Percentiles rank a stretch among this genome's conserved stretches.
Evolutionary conservation across 1,140 invertebrate genomes (phyloP).

Genomic region (Aphidius ervi): DNA sequence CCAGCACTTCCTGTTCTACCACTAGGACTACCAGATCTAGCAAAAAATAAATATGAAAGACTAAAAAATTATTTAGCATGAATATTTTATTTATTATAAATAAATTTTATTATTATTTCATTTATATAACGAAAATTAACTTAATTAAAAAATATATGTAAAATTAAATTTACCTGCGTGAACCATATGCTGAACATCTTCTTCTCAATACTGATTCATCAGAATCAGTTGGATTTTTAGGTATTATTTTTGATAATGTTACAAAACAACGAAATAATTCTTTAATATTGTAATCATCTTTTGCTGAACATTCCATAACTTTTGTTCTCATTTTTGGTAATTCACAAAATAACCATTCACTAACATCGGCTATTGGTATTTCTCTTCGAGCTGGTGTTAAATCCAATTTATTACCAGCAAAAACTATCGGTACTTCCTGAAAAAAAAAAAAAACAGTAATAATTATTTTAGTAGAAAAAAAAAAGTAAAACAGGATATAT

Average conservation of each 20-base stretch:
- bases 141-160: not conserved
- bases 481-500: not conserved
- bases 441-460: slow-evolving; percentile 1
- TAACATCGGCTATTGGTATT: slow-evolving; percentile 71
- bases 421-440: slow-evolving; percentile 79
- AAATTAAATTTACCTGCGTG: slow-evolving; percentile 39
- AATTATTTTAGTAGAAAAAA: slow-evolving; percentile 5
- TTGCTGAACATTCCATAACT: slow-evolving; percentile 77
- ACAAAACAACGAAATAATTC: slow-evolving; percentile 72
- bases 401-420: slow-evolving; percentile 82
- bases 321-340: slow-evolving; percentile 71
- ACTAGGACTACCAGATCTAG: slow-evolving; percentile 38
- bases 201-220: slow-evolving; percentile 65
- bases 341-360: slow-evolving; percentile 75
- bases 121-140: no score
- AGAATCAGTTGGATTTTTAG: slow-evolving; percentile 53
- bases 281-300: slow-evolving; percentile 72
- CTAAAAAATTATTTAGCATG: no score
- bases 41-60: not conserved
- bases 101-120: no score
- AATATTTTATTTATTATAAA: no score
- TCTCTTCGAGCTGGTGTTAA: slow-evolving; percentile 62
- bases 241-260: slow-evolving; percentile 64
- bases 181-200: slow-evolving; percentile 68
- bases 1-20: slow-evolving; percentile 22